phyloP scores from a whole-genome alignment of 1,140 invertebrate species.

The Neodiprion fabricii region DNA sequence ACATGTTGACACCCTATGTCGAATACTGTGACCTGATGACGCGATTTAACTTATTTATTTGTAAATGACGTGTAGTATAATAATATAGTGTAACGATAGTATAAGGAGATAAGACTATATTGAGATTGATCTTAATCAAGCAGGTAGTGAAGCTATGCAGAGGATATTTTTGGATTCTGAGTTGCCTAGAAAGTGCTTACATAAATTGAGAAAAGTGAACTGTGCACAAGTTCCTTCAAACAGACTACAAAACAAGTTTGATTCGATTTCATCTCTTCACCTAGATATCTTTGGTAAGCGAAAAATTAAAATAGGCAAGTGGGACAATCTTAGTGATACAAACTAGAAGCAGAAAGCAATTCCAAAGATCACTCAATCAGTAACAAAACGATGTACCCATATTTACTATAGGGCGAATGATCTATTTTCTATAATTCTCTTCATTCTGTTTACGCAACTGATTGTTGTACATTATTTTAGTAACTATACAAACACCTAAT shows the following conservation, averaged over 20 bases:
- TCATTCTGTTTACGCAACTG: neutral
- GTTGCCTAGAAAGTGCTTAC: neutral
- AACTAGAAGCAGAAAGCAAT: neutral
- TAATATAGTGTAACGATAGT: neutral
- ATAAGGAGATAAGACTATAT: neutral
- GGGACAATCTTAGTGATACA: neutral
- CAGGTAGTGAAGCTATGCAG: neutral
- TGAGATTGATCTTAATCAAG: neutral
- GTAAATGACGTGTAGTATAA: neutral
- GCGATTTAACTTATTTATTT: neutral
- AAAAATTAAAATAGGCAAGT: neutral
- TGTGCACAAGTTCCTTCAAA: neutral
- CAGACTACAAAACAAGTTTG: neutral
- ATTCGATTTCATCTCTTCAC: neutral
- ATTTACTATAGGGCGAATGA: neutral
- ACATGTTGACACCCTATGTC: neutral
- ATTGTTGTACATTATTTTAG: slow-evolving; percentile 2
- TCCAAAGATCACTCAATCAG: slow-evolving; percentile 4
- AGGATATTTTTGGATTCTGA: neutral
- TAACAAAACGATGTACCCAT: neutral
- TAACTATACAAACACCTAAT: neutral
- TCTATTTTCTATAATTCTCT: neutral
- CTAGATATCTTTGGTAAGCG: neutral
- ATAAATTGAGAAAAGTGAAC: neutral
- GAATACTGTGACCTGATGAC: too few relatives aligned